phyloP scores from a whole-genome alignment of 2,113 vertebrate genomes.

The Cervus canadensis region DNA sequence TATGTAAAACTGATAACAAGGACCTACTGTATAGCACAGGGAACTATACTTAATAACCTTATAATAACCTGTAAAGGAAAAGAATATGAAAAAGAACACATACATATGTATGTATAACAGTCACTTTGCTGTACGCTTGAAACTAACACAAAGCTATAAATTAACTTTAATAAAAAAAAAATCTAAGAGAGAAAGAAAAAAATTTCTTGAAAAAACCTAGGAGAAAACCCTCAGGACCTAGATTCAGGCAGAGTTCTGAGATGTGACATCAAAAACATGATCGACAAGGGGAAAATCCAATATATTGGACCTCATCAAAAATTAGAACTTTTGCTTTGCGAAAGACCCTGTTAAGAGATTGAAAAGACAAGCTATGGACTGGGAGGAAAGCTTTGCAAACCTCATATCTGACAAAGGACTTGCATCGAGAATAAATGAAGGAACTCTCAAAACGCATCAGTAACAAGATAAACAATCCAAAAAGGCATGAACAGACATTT shows the following conservation, averaged over 20 bases:
- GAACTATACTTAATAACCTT: not conserved
- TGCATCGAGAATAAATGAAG: not conserved
- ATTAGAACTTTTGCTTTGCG: not conserved
- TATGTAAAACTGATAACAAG: not conserved
- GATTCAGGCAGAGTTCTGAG: not conserved
- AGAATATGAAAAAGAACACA: not conserved
- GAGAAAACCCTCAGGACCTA: not conserved
- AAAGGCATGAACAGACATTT: not conserved
- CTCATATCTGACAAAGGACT: not conserved
- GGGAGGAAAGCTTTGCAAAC: not conserved
- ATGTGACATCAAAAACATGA: not conserved
- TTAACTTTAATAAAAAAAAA: not conserved
- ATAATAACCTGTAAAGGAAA: not conserved
- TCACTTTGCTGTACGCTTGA: not conserved
- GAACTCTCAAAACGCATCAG: not conserved
- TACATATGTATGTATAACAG: too few species aligned
- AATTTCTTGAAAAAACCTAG: too few species aligned
- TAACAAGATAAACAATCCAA: not conserved
- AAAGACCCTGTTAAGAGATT: not conserved
- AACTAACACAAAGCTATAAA: not conserved
- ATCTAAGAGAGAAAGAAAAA: not conserved
- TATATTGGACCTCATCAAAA: not conserved
- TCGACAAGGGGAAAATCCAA: not conserved
- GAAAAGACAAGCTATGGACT: not conserved
- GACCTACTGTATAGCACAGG: not conserved